phyloP scores from a whole-genome alignment of 2,888 invertebrate genomes.

The Electrophaes corylata region DNA sequence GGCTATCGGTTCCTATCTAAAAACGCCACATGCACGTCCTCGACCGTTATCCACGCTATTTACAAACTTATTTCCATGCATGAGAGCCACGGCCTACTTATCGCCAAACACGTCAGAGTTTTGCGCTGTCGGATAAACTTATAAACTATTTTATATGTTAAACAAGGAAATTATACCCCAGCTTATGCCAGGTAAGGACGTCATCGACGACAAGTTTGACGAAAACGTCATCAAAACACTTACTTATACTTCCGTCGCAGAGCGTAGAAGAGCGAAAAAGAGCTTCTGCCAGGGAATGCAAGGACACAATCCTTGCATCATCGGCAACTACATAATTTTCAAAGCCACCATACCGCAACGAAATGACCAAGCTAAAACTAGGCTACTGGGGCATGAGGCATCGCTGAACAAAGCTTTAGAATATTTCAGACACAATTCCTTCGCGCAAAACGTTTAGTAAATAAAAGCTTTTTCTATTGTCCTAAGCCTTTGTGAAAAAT shows the following conservation, averaged over 20 bases:
- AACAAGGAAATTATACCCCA: slow-evolving; percentile 4
- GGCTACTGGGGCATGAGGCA: slow-evolving; percentile 16
- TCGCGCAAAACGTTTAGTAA: slow-evolving; percentile 2
- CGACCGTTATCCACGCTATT: slow-evolving; percentile 28
- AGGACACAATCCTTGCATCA: neutral
- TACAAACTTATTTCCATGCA: slow-evolving; percentile 36
- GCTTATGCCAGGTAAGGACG: neutral
- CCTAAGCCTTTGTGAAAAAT: slow-evolving; percentile 4
- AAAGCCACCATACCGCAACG: neutral
- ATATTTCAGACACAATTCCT: slow-evolving; percentile 12
- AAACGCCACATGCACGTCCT: slow-evolving; percentile 48
- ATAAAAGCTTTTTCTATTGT: slow-evolving; percentile 5
- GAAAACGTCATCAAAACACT: neutral
- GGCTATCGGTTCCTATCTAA: slow-evolving; percentile 54
- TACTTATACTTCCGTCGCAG: too few species aligned
- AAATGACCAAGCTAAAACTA: neutral
- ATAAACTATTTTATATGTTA: slow-evolving; percentile 15
- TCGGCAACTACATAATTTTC: neutral
- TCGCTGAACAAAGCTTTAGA: slow-evolving; percentile 8
- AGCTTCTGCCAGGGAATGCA: neutral
- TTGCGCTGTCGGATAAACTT: slow-evolving; percentile 24
- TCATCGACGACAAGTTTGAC: neutral
- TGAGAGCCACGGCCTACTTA: slow-evolving; percentile 42
- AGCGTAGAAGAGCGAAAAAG: neutral
- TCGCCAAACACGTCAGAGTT: slow-evolving; percentile 29